Evolutionary conservation across 2,888 invertebrate genomes (phyloP).

Genomic region (Molanna angustata): DNA sequence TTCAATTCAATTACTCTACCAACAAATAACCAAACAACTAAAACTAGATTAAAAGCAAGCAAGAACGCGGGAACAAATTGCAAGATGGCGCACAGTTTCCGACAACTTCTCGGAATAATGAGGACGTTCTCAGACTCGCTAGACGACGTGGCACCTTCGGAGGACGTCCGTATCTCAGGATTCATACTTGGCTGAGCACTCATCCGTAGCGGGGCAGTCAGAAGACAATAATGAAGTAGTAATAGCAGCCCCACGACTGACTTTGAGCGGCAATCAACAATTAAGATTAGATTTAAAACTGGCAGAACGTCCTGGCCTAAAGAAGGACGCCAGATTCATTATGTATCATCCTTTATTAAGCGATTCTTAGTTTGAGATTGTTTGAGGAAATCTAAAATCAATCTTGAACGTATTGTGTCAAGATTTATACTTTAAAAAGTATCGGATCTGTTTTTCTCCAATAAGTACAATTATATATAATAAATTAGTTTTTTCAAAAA

Average conservation of each 20-base stretch:
- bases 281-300: too few relatives aligned
- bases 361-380: too few relatives aligned
- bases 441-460: too few relatives aligned
- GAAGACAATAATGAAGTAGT: conserved; percentile 26
- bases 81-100: conserved; percentile 7
- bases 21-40: conserved; percentile 6
- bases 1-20: conserved; percentile 1
- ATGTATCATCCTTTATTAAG: too few relatives aligned
- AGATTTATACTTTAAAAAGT: too few relatives aligned
- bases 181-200: conserved; percentile 30
- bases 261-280: too few relatives aligned
- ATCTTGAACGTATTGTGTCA: too few relatives aligned
- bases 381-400: too few relatives aligned
- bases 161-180: conserved; percentile 29
- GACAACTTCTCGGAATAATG: neutral
- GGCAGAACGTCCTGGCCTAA: too few relatives aligned
- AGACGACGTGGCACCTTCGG: neutral
- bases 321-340: too few relatives aligned
- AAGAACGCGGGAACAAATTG: conserved; percentile 11
- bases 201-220: conserved; percentile 18
- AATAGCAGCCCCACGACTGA: conserved; percentile 22
- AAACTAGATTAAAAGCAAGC: conserved; percentile 4
- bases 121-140: neutral
- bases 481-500: too few relatives aligned
- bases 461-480: too few relatives aligned